Base-by-base conservation (phyloP, 1,140 invertebrate genomes). In the Drosophila lacertosa region DNA sequence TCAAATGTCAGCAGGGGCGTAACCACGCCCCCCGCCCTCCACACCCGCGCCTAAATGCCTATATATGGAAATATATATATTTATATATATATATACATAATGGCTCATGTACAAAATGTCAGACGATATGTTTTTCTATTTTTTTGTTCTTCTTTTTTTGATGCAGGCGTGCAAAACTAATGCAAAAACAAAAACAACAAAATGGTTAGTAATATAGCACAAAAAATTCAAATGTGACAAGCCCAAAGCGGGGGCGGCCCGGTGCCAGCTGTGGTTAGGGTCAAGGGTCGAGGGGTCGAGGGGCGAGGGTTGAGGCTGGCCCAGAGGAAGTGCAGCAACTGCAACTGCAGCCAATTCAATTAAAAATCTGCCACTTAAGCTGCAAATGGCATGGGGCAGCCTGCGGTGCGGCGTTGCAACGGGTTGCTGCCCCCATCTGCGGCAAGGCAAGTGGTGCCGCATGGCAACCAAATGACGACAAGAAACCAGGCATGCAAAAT, bases 351-450 rank as follows among this genome's bases (percentile, higher is more conserved):
- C 82, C 82, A 86, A 78, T 86, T 86, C 82, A 86, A 86, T 86
- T 86, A 86, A 86, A 86, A 86, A 88, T 82, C 82, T 86, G 82
- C 82, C 82, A 86, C 83, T 86, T 86, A 86, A 78, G 77, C 83
- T 74, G 22, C 37, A 65, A 66, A 60, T 45, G 60, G 16, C 20
- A 13, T 42, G 51, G 3, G 45, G 20, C 45, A 16, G 3, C n/a
- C 13, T 22, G 15, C 1, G 15, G 18, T 3, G n/a, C 7, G 1
- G 9, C 11, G 6, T 5, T 11, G 16, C 16, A 15, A 7, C 2
- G 24, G 22, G 5, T 0, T 16, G 29, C n/a, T n/a, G n/a, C n/a
- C n/a, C n/a, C n/a, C n/a, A n/a, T n/a, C 7, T 24, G 15, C 11
- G n/a, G 58, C 16, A 18, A 10, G 6, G 13, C 9, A 24, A 20